Base-by-base conservation (phyloP, 2,113 vertebrate genomes). In the Phylloscopus whistleri region DNA sequence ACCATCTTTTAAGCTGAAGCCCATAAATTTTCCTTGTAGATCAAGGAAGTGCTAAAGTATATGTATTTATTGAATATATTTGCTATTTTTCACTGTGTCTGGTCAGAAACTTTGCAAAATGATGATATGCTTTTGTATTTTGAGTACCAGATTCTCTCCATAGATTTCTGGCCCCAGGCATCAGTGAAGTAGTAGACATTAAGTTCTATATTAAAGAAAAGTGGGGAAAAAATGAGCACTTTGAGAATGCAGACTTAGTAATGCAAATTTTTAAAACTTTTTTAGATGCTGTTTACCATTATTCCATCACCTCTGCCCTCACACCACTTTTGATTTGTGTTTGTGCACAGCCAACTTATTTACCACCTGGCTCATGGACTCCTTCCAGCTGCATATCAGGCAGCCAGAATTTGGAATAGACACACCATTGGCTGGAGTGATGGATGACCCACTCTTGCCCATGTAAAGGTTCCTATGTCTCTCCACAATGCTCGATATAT, bases 401-500 rank as follows among this genome's bases (percentile, higher is more conserved):
- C 73, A 77, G 84, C 43, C 63, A 70, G 59, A 62, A 52, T 89
- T 73, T 90, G 51, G 63, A 95, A 73, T 16, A 95, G 84, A 51
- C 41, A 72, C 27, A 60, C 35, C 56, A 52, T 9, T 81, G 76
- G 52, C 84, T 81, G 27, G n/a, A 68, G n/a, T 91, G 94, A 95
- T 51, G 43, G 41, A 96, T 95, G 84, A 79, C 31, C 74, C 77
- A 49, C 77, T 82, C 93, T 87, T 75, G 23, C 24, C 66, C 63
- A 51, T 76, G 60, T 68, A 93, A 87, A 96, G 87, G 72, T 87
- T 84, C 74, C 62, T 91, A n/a, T 94, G 55, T 89, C 87, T 94
- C 84, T 84, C 58, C 76, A 46, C 66, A 84, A 24, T 3, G 4
- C 79, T 89, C 70, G 66, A 60, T 93, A 87, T 76, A 94, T 82